phyloP scores from a whole-genome alignment of 2,797 vertebrate species.

The Varecia variegata region DNA sequence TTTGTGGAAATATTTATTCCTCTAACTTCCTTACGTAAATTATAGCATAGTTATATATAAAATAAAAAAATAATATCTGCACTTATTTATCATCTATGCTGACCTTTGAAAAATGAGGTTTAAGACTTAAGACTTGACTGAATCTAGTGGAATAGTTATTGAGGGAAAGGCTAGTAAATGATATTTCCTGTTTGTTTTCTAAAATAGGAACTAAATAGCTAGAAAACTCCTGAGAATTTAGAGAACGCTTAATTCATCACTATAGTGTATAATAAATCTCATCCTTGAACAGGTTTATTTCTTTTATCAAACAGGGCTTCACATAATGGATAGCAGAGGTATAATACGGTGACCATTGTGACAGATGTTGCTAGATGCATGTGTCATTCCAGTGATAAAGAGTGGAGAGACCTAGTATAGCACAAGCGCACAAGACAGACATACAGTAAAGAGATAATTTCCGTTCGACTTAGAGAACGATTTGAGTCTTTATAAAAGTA shows the following conservation, averaged over 20 bases:
- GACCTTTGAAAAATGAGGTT: conserved; percentile 64
- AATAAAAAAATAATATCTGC: background rate
- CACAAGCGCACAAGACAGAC: conserved; percentile 55
- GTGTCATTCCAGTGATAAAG: conserved; percentile 71
- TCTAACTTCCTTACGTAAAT: background rate
- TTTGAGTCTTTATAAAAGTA: background rate
- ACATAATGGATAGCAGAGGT: conserved; percentile 71
- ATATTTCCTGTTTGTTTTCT: conserved; percentile 72
- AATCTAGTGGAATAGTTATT: background rate
- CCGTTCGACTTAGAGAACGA: conserved; percentile 22
- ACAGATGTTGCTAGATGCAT: conserved; percentile 58
- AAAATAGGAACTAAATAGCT: conserved; percentile 69
- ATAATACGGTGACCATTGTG: conserved; percentile 70
- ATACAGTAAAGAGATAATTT: conserved; percentile 47
- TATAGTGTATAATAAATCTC: conserved; percentile 74
- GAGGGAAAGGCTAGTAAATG: background rate
- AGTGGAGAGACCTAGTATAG: conserved; percentile 50
- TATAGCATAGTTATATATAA: background rate
- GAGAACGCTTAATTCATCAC: conserved; percentile 73
- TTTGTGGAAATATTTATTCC: background rate
- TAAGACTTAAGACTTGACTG: conserved; percentile 10
- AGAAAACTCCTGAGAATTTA: conserved; percentile 67
- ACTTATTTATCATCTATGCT: conserved; percentile 55
- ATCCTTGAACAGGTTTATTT: conserved; percentile 79
- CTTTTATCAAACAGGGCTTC: conserved; percentile 77